phyloP scores from a whole-genome alignment of 1,140 invertebrate genomes.

The Scylla paramamosain region DNA sequence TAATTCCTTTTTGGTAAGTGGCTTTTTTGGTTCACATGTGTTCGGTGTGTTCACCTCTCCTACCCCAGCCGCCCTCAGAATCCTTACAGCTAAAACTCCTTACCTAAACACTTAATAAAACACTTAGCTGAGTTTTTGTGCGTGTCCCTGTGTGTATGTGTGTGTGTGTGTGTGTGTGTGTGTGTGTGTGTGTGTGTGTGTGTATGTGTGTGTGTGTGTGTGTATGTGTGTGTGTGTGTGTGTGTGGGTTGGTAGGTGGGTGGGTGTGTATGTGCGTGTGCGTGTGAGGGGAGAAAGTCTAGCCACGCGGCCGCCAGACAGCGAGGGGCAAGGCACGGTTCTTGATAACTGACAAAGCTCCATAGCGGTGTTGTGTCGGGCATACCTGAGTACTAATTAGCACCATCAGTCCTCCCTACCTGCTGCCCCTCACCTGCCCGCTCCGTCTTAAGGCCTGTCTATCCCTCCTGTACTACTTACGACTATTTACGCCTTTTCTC shows the following conservation, averaged over 20 bases:
- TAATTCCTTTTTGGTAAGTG: neutral
- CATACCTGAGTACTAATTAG: conserved; percentile 11
- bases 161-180: neutral
- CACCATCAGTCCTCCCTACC: neutral
- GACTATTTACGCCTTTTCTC: too few relatives aligned
- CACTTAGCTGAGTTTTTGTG: neutral
- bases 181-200: neutral
- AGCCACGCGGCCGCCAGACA: neutral
- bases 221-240: neutral
- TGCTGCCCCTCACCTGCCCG: neutral
- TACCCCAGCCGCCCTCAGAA: neutral
- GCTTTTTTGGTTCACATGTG: neutral
- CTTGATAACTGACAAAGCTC: conserved; percentile 22
- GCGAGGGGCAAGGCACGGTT: neutral
- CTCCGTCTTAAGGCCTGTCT: neutral
- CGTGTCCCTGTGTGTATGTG: neutral
- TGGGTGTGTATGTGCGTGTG: neutral
- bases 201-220: neutral
- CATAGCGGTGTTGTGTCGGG: conserved; percentile 18
- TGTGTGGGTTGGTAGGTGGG: neutral
- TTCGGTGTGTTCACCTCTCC: neutral
- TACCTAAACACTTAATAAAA: neutral
- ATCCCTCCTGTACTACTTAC: neutral
- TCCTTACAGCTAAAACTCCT: neutral
- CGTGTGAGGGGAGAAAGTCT: neutral